Conservation (phyloP, 2,797 vertebrate genomes). For the Amblyopsis hoosieri region DNA sequence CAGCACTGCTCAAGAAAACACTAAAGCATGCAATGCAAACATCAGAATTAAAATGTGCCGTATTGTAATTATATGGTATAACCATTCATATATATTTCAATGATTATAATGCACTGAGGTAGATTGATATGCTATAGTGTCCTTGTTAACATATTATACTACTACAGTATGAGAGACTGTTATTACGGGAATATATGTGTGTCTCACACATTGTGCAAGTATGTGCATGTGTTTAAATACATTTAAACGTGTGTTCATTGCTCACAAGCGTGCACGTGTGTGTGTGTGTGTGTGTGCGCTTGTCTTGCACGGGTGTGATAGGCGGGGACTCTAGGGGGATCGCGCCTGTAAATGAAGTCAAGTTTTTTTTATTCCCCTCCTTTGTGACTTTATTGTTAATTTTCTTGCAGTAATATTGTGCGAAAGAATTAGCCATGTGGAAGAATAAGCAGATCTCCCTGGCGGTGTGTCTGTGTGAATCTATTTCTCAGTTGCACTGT, state of each 20-base stretch:
- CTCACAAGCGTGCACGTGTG: conserved; percentile 4
- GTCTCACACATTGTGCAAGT: conserved; percentile 8
- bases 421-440: conserved; percentile 78
- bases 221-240: conserved; percentile 17
- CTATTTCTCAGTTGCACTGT: conserved; percentile 84
- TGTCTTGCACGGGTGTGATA: conserved; percentile 22
- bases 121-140: too few species aligned
- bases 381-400: conserved; percentile 71
- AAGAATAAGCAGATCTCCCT: conserved; percentile 81
- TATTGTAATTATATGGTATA: too few species aligned
- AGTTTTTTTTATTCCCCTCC: conserved; percentile 33
- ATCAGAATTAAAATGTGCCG: not conserved
- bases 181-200: not conserved
- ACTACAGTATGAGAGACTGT: conserved; percentile 7
- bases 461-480: conserved; percentile 80
- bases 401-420: conserved; percentile 70
- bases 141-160: not conserved
- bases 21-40: conserved; percentile 20
- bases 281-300: conserved; percentile 8
- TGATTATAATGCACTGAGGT: too few species aligned
- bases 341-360: conserved; percentile 61
- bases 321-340: conserved; percentile 19
- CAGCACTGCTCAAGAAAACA: conserved; percentile 11
- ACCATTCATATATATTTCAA: too few species aligned
- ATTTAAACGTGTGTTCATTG: not conserved